Evolutionary conservation across 2,113 vertebrate species (phyloP).

Genomic region (Plestiodon gilberti): DNA sequence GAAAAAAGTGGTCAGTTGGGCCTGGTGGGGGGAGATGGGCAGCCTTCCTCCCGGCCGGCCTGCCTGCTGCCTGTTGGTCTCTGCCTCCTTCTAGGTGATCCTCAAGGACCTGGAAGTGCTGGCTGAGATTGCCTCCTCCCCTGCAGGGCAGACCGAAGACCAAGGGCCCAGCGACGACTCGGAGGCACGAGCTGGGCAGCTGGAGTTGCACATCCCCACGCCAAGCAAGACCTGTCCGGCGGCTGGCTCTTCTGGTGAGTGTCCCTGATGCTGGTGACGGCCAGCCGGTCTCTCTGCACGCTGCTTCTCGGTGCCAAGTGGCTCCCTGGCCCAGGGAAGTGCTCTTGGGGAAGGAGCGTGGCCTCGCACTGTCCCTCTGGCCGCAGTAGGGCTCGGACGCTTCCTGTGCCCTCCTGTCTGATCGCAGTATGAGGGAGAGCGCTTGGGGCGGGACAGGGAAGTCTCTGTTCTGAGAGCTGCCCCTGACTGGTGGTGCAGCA

Average conservation of each 20-base stretch:
- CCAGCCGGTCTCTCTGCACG: background rate
- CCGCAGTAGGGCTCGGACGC: background rate
- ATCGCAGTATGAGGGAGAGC: too few species aligned
- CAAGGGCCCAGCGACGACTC: constrained; percentile 68
- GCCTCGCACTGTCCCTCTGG: background rate
- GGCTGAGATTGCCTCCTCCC: constrained; percentile 97
- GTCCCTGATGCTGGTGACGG: background rate
- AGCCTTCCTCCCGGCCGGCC: background rate
- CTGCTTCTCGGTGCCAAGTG: rapidly evolving
- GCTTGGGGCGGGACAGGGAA: background rate
- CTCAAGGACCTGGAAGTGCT: constrained; percentile 96
- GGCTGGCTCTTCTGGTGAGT: constrained; percentile 73
- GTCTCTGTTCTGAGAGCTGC: background rate
- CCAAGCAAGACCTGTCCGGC: constrained; percentile 69
- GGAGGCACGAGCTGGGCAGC: constrained; percentile 63
- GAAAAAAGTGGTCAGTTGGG: too few species aligned
- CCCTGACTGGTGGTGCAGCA: background rate
- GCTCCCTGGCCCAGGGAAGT: rapidly evolving
- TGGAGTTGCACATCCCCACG: constrained; percentile 84
- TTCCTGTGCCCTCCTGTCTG: background rate
- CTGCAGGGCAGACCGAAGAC: constrained; percentile 88
- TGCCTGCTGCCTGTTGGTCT: rapidly evolving
- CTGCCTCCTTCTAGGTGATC: constrained; percentile 82
- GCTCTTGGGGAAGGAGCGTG: too few species aligned
- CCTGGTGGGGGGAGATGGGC: too few species aligned